Conservation (phyloP, 2,888 invertebrate genomes). For the Onthophagus sagittarius region DNA sequence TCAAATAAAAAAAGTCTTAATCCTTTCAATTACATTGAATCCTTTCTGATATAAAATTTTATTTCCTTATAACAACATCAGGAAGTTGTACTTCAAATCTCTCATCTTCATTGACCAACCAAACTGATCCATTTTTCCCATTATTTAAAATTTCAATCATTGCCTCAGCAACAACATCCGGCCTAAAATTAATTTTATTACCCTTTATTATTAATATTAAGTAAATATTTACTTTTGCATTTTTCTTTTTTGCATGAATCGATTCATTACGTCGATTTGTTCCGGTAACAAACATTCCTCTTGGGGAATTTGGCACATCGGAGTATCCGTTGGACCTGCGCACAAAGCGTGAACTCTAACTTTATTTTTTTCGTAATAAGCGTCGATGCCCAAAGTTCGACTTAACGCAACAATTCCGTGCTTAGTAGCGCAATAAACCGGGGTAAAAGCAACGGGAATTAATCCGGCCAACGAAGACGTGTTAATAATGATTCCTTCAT, state of each 20-base stretch:
- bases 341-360: conserved; percentile 30
- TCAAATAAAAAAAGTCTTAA: too few relatives aligned
- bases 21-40: too few relatives aligned
- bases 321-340: conserved; percentile 25
- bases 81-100: conserved; percentile 8
- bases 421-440: conserved; percentile 30
- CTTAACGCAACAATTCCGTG: conserved; percentile 31
- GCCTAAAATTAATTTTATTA: conserved; percentile 19
- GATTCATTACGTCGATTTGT: conserved; percentile 6
- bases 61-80: not conserved
- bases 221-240: conserved; percentile 15
- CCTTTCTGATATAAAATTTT: too few relatives aligned
- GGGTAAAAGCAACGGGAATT: conserved; percentile 17
- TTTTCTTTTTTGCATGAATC: conserved; percentile 1
- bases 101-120: conserved; percentile 26
- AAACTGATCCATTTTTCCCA: conserved; percentile 27
- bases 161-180: conserved; percentile 22
- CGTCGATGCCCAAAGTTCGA: conserved; percentile 17
- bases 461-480: conserved; percentile 33
- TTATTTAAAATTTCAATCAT: conserved; percentile 25
- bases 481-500: conserved; percentile 35
- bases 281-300: not conserved
- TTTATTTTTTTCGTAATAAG: conserved; percentile 24
- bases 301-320: not conserved
- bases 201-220: not conserved